These are phyloP conservation scores for Pachyuromys duprasi DNA, from an alignment of 2,797 vertebrate species.

Conservation along the genomic window DNA sequence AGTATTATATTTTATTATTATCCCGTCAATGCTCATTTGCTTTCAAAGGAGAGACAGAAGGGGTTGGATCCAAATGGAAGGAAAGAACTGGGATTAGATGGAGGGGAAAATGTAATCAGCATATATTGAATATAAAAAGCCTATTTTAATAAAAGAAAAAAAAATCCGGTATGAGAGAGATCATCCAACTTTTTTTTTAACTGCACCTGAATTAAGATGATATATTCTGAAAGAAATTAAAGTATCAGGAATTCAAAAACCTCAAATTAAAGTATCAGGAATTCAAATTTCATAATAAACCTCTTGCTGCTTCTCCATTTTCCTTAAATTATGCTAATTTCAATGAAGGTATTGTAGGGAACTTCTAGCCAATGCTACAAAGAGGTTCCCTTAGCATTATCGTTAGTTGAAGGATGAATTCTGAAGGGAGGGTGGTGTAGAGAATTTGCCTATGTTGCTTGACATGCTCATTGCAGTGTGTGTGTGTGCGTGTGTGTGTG, in stretches of 20 bases:
- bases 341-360: fast-evolving
- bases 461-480: no score
- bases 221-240: not conserved
- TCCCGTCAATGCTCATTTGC: not conserved
- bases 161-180: not conserved
- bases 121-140: not conserved
- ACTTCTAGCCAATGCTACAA: fast-evolving
- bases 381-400: no score
- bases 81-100: not conserved
- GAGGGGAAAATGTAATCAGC: not conserved
- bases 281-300: not conserved
- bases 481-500: not conserved
- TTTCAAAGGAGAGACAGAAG: not conserved
- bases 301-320: not conserved
- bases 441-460: not conserved
- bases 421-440: not conserved
- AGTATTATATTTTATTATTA: not conserved
- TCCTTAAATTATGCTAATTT: not conserved
- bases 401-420: fast-evolving
- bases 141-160: not conserved
- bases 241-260: not conserved
- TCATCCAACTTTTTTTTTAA: not conserved
- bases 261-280: not conserved
- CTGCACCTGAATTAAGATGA: not conserved
- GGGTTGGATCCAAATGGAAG: not conserved